phyloP scores from a whole-genome alignment of 2,113 vertebrate genomes.

The Phaetusa simplex region DNA sequence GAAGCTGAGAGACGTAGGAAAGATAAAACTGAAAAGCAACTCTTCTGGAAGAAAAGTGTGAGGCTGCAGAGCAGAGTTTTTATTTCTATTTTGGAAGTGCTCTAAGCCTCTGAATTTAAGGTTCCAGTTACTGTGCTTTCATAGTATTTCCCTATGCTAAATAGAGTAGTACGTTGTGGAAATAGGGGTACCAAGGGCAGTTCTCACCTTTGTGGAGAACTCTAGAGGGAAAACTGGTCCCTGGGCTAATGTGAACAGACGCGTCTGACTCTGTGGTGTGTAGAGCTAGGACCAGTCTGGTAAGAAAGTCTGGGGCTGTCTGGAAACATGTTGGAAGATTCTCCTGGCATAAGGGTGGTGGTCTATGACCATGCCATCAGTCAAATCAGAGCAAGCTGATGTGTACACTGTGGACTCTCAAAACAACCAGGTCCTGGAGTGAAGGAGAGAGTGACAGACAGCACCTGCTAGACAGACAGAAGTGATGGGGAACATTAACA shows the following conservation, averaged over 20 bases:
- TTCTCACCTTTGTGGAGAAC: background rate
- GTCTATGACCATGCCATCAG: background rate
- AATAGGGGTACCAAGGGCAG: too few species aligned
- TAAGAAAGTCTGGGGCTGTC: background rate
- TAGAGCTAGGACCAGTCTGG: background rate
- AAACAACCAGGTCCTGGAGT: background rate
- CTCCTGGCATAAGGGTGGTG: background rate
- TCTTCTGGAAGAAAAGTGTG: background rate
- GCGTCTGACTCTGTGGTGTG: accelerated
- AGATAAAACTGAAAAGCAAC: background rate
- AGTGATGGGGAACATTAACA: background rate
- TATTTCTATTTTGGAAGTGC: background rate
- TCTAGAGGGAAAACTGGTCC: background rate
- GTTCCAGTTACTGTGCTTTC: background rate
- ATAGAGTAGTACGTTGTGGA: background rate
- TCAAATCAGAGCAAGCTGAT: background rate
- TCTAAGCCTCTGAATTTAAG: background rate
- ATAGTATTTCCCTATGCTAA: background rate
- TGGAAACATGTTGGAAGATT: background rate
- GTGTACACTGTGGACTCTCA: background rate
- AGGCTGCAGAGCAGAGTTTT: background rate
- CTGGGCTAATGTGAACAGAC: background rate
- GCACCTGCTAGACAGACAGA: background rate
- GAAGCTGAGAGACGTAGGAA: background rate
- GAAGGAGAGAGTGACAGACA: background rate